Percentiles rank a stretch among this genome's conserved stretches.
These are phyloP conservation scores for Sesamia nonagrioides DNA, from an alignment of 1,140 invertebrate species.

Conservation along the genomic window DNA sequence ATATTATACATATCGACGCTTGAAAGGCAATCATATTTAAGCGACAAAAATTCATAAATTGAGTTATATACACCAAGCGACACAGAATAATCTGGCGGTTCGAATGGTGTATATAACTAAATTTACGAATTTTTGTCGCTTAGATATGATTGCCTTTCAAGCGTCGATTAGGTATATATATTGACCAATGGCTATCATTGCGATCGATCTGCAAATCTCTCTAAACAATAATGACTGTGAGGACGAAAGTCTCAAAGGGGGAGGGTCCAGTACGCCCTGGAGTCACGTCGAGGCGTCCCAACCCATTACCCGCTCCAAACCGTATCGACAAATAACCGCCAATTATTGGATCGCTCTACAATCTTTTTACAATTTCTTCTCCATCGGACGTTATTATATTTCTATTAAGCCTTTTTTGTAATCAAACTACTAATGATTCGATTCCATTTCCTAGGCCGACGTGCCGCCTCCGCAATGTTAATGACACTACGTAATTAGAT, in stretches of 20 bases:
- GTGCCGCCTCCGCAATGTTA: conserved; percentile 84
- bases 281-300: conserved; percentile 81
- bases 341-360: conserved; percentile 86
- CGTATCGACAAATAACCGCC: conserved; percentile 86
- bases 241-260: neutral
- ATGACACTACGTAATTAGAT: conserved; percentile 87
- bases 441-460: conserved; percentile 87
- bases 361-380: conserved; percentile 88
- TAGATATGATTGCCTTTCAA: too few relatives aligned
- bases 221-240: conserved; percentile 31
- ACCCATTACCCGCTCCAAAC: conserved; percentile 84
- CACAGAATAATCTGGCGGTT: too few relatives aligned
- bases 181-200: conserved; percentile 10
- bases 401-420: conserved; percentile 88
- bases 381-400: conserved; percentile 84
- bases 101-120: too few relatives aligned
- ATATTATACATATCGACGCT: too few relatives aligned
- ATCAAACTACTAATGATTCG: conserved; percentile 87
- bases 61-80: too few relatives aligned
- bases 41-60: too few relatives aligned
- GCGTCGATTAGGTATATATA: too few relatives aligned
- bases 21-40: too few relatives aligned
- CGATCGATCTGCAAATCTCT: conserved; percentile 27
- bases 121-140: too few relatives aligned
- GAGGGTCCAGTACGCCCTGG: conserved; percentile 54